Evolutionary conservation across 2,888 invertebrate genomes (phyloP), one percentile per base, ranked within the genome.

Genomic region (Pheosia gnoma): DNA sequence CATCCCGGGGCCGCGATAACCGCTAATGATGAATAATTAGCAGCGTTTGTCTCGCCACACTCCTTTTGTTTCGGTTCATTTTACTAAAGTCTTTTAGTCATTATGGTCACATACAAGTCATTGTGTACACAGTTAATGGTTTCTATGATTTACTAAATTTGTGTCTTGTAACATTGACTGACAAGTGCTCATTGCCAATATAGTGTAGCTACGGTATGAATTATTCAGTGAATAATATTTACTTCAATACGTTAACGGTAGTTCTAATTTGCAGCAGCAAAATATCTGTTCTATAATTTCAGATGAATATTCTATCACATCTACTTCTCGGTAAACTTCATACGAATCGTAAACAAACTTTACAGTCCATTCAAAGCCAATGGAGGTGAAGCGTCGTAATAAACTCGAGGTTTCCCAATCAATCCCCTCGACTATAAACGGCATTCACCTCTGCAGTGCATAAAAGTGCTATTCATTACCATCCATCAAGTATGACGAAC

Each of bases 11-110:
- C 70, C 70, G 65, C 72, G 74, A 75, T 82, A 78, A 77, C 78
- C 70, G 72, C 84, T 87, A 88, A 87, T 87, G 86, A 85, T 87
- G 86, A 89, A 86, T 87, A 88, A 89, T 89, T 87, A 86, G 79
- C 75, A 64, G 72, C 83, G 83, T 84, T 84, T 82, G 84, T 83
- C 83, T 79, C 79, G 74, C 74, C 80, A 78, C 79, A 80, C 81
- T 82, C 71, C 77, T 80, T 80, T 81, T 79, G 81, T 81, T 72
- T 71, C 66, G 66, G 71, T 71, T 73, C 47, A n/a, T 47, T 39
- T n/a, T 13, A n/a, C 6, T 6, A 5, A 39, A 13, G 39, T 56
- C 39, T 41, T 39, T 39, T 56, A 6, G 25, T 37, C 52, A 52
- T 52, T 47, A 43, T 13, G 25, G 52, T 52, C 36, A 37, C 52